Base-by-base conservation (phyloP, 92 coral and sea anemone species). In the Ricordea florida region DNA sequence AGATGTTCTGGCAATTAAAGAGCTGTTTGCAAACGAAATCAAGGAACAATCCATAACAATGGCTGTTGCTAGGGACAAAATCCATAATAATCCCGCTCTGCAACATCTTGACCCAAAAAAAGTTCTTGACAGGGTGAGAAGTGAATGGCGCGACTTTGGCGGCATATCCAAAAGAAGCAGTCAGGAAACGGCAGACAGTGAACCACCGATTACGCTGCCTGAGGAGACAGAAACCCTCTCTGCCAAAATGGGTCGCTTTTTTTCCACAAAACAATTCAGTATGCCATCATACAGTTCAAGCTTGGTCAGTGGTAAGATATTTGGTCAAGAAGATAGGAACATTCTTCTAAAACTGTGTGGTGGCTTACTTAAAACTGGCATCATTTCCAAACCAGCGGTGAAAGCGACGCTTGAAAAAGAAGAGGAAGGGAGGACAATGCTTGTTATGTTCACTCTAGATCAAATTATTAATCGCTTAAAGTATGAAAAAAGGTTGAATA, bases 121-220 rank as follows among this genome's bases (percentile, higher is more conserved):
- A 3, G 61, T 29, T 11, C 37, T 29, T 34, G 62, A 69, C 48
- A 69, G 42, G 30, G 46, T 69, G 57, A 55, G 76, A 27, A 69
- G 62, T 3, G 76, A 69, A 28, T 69, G 63, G 62, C 48, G 62
- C 35, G 26, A 8, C 32, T 18, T 32, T 24, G 1, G 35, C 31
- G 62, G 31, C 61, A 53, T 27, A 53, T 26, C 61, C 37, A 53
- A 53, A 2, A 13, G 38, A 5, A 23, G 31, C 35, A 27, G 37
- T 53, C 36, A 53, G 37, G 36, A 53, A 53, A 28, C 15, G 6
- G 62, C 25, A 28, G 60, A 67, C 2, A 10, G 44, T 49, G 16
- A 28, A 53, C 61, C 35, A 32, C 45, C 60, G 27, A 16, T 59
- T n/a, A 32, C 47, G 34, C 31, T 51, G 27, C 62, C 76, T 3